Percentiles rank a stretch among this genome's conserved stretches.
phyloP scores from a whole-genome alignment of 2,888 invertebrate species.

The Philonicus albiceps region DNA sequence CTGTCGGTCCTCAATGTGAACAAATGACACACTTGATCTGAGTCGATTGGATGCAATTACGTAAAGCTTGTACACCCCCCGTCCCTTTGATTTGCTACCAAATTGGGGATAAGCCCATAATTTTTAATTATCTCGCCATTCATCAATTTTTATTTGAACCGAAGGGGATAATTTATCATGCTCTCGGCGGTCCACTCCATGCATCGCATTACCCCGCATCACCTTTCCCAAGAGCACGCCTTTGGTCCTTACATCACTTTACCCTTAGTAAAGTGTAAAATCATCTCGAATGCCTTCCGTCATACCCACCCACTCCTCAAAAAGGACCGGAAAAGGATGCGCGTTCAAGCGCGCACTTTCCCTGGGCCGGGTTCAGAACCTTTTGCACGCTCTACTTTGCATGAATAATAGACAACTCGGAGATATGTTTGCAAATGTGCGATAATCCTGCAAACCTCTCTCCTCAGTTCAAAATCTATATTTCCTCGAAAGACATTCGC shows the following conservation, averaged over 20 bases:
- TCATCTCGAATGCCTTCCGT: slow-evolving; percentile 1
- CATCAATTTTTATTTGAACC: slow-evolving; percentile 38
- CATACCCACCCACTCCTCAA: background rate
- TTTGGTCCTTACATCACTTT: background rate
- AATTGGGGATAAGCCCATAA: slow-evolving; percentile 13
- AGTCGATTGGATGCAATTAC: background rate
- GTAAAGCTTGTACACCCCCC: background rate
- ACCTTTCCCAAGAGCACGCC: background rate
- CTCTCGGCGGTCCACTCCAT: slow-evolving; percentile 16
- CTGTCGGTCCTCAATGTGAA: background rate
- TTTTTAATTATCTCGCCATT: slow-evolving; percentile 38
- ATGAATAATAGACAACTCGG: slow-evolving; percentile 44
- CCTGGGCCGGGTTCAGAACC: slow-evolving; percentile 27
- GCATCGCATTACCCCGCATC: background rate
- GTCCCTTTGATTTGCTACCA: slow-evolving; percentile 19
- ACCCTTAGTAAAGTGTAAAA: slow-evolving; percentile 23
- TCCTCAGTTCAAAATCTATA: background rate
- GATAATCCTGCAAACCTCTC: slow-evolving; percentile 39
- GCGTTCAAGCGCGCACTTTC: background rate
- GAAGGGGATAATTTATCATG: slow-evolving; percentile 33
- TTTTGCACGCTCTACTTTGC: slow-evolving; percentile 45
- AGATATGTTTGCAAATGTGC: slow-evolving; percentile 45
- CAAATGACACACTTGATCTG: background rate
- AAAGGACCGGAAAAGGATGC: background rate
- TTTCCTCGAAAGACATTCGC: background rate